phyloP scores from a whole-genome alignment of 92 coral and sea anemone species.

The Phymanthus crucifer region DNA sequence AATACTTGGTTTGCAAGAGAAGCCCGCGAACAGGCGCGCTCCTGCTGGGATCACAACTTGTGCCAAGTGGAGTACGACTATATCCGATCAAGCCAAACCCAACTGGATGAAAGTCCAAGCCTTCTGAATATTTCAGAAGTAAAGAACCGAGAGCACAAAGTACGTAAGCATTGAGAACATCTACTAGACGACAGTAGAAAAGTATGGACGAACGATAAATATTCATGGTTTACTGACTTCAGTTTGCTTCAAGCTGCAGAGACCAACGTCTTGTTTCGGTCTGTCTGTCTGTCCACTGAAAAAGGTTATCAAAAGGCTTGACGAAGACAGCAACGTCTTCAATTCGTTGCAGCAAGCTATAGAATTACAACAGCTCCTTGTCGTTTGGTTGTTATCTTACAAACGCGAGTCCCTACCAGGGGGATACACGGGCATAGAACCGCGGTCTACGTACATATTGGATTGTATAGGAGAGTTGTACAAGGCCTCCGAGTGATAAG shows the following conservation, averaged over 20 bases:
- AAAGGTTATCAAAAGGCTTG: background rate
- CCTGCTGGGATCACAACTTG: background rate
- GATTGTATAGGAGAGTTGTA: slow-evolving; percentile 83
- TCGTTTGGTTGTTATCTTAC: slow-evolving; percentile 26
- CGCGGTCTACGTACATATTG: slow-evolving; percentile 85
- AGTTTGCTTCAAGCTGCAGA: background rate
- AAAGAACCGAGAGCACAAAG: slow-evolving; percentile 14
- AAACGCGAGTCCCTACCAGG: slow-evolving; percentile 88
- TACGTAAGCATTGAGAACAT: slow-evolving; percentile 19
- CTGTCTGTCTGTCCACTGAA: background rate
- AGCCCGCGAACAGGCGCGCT: background rate
- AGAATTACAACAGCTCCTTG: slow-evolving; percentile 13
- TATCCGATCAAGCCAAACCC: background rate
- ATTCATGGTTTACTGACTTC: slow-evolving; percentile 4
- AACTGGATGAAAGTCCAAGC: background rate
- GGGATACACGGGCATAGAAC: slow-evolving; percentile 93
- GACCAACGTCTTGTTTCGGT: background rate
- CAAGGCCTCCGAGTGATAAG: slow-evolving; percentile 85
- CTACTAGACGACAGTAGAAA: slow-evolving; percentile 16
- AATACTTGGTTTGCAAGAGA: background rate
- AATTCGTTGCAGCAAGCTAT: slow-evolving; percentile 7
- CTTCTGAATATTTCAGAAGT: slow-evolving; percentile 1
- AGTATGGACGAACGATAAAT: slow-evolving; percentile 37
- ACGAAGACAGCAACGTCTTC: background rate
- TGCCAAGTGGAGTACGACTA: background rate